Conservation (phyloP, 2,888 invertebrate genomes). For the Eupithecia centaureata region DNA sequence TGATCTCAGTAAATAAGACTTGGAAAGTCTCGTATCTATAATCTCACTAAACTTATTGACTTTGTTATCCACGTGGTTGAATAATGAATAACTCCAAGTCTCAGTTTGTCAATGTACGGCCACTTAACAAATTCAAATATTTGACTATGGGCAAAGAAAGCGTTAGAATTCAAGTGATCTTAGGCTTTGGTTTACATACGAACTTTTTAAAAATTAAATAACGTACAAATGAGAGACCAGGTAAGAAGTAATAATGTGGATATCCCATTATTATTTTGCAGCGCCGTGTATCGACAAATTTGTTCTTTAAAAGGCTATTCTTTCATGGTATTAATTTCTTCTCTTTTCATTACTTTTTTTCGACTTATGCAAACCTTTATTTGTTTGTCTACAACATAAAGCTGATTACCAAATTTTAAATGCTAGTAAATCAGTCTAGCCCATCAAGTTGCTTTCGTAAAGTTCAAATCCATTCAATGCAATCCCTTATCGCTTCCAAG, state of each 20-base stretch:
- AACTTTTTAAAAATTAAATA: constrained; percentile 82
- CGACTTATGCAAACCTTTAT: background rate
- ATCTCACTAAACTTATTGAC: constrained; percentile 41
- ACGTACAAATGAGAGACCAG: constrained; percentile 76
- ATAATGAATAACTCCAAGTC: constrained; percentile 78
- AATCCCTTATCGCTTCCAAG: constrained; percentile 13
- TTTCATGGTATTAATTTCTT: background rate
- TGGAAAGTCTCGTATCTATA: constrained; percentile 28
- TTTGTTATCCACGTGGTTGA: constrained; percentile 62
- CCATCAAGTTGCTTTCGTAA: no score
- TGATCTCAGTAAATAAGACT: constrained; percentile 7
- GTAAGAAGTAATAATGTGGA: constrained; percentile 65
- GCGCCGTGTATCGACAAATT: no score
- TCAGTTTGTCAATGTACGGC: constrained; percentile 79
- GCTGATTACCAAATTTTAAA: background rate
- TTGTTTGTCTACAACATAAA: background rate
- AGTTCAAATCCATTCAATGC: background rate
- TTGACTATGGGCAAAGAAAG: constrained; percentile 82
- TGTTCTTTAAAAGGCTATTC: background rate
- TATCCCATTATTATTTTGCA: no score
- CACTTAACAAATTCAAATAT: constrained; percentile 84
- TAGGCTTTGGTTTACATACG: constrained; percentile 78
- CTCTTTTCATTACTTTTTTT: background rate
- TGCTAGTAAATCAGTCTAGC: background rate
- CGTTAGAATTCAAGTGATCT: constrained; percentile 84